A percentile compares a stretch with the other conserved stretches of the same genome.
These are phyloP conservation scores for Meriones psammophilus DNA, from an alignment of 2,797 vertebrate genomes.

Conservation along the genomic window DNA sequence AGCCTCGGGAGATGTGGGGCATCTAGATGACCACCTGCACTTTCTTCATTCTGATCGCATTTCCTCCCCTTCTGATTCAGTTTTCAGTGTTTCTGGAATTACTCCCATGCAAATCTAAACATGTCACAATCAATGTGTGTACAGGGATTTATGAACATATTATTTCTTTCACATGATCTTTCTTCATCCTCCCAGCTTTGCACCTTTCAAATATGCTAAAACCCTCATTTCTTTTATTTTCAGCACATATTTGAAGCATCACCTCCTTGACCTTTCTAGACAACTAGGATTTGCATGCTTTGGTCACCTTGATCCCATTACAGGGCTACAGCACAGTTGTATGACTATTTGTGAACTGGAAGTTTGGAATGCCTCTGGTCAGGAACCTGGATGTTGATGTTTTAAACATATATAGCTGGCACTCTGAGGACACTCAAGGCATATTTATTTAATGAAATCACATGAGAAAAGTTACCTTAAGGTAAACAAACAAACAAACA, in stretches of 20 bases:
- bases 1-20: background rate
- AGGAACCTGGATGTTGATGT: background rate
- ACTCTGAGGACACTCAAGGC: background rate
- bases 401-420: background rate
- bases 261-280: background rate
- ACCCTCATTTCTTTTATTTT: background rate
- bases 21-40: background rate
- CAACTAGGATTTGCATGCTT: background rate
- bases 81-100: background rate
- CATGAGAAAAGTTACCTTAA: background rate
- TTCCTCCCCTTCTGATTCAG: background rate
- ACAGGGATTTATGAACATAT: background rate
- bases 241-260: background rate
- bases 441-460: constrained; percentile 8
- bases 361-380: background rate
- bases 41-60: background rate
- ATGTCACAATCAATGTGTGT: background rate
- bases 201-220: background rate
- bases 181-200: background rate
- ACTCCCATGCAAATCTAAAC: background rate
- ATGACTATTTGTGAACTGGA: background rate
- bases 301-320: background rate
- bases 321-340: background rate
- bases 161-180: background rate
- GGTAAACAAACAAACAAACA: background rate